Evolutionary conservation across 2,888 invertebrate genomes (phyloP), one percentile per base, ranked within the genome.

Genomic region (Oscheius onirici): DNA sequence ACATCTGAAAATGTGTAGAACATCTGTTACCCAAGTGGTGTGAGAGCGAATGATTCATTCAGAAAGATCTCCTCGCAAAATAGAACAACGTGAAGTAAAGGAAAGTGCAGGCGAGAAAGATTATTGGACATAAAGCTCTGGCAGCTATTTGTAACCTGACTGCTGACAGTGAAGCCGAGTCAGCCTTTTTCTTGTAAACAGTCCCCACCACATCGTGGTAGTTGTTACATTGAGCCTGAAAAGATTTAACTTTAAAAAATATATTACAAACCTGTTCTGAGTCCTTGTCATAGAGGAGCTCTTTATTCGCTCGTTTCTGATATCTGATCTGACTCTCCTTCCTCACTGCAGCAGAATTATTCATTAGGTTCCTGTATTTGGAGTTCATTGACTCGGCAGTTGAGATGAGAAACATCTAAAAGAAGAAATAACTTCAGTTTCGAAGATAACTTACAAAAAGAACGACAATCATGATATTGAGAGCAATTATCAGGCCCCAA

Each of bases 111-210:
- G 44, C n/a, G 11, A 55, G 6, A 57, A 55, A 68, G 24, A 68
- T 52, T 13, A 68, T n/a, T 8, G 67, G 67, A 55, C 55, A 68
- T 13, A 68, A 46, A 15, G 52, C 44, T 22, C 67, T 41, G 1
- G 55, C 67, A n/a, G 57, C 55, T 43, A 68, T 68, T 54, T 68
- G 67, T 44, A 57, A 43, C 26, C 67, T 41, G 40, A 68, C 41
- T 11, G 67, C 54, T 15, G 57, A 13, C 24, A 68, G 28, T 11
- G 67, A 54, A n/a, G 54, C 54, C 13, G 67, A 55, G 52, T 68
- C 67, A 15, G 67, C 54, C 26, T 43, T 68, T 46, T 68, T 68
- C 49, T 49, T 63, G 34, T 24, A 63, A 1, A 63, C 63, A 15
- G 63, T 63, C 8, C 49, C 49, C 22, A 63, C 34, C 2, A 63